Evolutionary conservation across 2,888 invertebrate genomes (phyloP), one percentile per base, ranked within the genome.

Genomic region (Chrysopilus asiliformis): DNA sequence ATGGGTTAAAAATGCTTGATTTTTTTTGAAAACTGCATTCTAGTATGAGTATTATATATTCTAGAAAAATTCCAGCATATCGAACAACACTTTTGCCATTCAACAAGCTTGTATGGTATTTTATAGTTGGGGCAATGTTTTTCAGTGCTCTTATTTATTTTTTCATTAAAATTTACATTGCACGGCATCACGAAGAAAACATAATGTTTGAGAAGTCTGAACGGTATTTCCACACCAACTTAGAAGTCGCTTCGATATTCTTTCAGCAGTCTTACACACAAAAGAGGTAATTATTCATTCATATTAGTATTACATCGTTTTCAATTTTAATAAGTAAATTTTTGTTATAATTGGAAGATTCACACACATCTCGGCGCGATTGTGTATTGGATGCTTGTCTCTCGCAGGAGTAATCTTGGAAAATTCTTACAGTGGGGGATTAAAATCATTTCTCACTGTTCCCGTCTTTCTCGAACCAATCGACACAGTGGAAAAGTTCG

Each of bases 401-500:
- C 47, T 57, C 33, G 57, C 60, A 4, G 56, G 55, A 1, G 51
- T 60, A 2, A 60, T 59, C 0, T 37, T 60, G 45, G 59, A 60
- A 43, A 57, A 59, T 37, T 56, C 53, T 6, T 61, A 60, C 42
- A 58, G 59, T 38, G 60, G 61, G 1, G 56, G 57, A 32, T 36
- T 61, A 1, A 60, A 60, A 44, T 59, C 60, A 0, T 31, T 60
- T 34, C 44, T 60, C 3, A 58, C 61, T 0, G 48, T 57, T 16
- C 60, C 60, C 2, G 39, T 55, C 2, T 57, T 52, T 32, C 50
- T 45, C 0, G 50, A 53, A 4, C 56, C 57, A 1, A 51, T 59
- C 15, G 57, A 60, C 32, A 56, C 52, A 1, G 50, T 55, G 4
- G 43, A 44, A 1, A 58, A 60, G 40, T 60, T 58, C 49, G 50